Conservation (phyloP, 1,140 invertebrate genomes). For the Musca vetustissima region DNA sequence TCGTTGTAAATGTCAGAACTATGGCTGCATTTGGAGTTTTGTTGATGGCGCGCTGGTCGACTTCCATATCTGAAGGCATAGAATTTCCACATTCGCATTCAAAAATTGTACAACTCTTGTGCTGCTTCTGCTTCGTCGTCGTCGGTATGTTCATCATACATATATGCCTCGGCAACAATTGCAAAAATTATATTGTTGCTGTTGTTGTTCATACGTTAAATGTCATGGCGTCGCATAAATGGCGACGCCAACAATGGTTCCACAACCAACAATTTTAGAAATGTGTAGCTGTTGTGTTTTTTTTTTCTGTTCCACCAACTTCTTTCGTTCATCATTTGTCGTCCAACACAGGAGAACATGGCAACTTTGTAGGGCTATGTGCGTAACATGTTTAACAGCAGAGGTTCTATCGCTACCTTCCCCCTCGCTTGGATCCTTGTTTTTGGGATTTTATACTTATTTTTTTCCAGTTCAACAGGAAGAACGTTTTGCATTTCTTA, state of each 20-base stretch:
- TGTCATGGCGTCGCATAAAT: conserved; percentile 21
- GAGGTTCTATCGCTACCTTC: no score
- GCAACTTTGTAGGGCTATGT: conserved; percentile 15
- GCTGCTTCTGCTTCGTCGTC: no score
- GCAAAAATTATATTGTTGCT: not conserved
- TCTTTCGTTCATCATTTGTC: no score
- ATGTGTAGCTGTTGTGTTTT: no score
- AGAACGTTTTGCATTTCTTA: conserved; percentile 12
- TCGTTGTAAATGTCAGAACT: not conserved
- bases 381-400: conserved; percentile 3
- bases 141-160: no score
- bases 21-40: conserved; percentile 7
- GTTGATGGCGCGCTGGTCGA: not conserved
- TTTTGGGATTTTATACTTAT: not conserved
- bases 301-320: no score
- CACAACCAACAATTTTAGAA: conserved; percentile 10
- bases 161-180: no score
- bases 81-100: conserved; percentile 11
- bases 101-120: not conserved
- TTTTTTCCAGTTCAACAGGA: not conserved
- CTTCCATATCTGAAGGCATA: no score
- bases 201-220: not conserved
- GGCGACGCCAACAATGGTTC: conserved; percentile 20
- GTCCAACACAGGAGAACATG: conserved; percentile 3
- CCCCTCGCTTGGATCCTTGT: not conserved